A percentile compares a stretch with the other conserved stretches of the same genome.
phyloP scores from a whole-genome alignment of 2,888 invertebrate genomes.

The Cremastobaeus sp. region DNA sequence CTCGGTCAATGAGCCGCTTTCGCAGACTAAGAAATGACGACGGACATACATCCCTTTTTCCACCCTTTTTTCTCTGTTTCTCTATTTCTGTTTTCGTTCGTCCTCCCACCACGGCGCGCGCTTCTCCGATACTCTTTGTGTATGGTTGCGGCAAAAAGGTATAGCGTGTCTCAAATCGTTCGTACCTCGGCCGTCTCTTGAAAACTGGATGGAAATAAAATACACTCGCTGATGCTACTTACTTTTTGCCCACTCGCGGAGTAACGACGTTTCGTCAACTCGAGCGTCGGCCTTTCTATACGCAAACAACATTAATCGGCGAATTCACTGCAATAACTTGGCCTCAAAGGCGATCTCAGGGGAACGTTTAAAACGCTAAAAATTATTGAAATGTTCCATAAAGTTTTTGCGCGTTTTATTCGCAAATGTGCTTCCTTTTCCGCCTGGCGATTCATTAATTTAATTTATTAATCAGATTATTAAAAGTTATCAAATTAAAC shows the following conservation, averaged over 20 bases:
- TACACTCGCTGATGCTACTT: conserved; percentile 14
- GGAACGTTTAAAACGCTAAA: too few relatives aligned
- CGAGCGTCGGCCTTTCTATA: too few relatives aligned
- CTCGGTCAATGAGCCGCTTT: conserved; percentile 61
- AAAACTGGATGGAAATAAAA: conserved; percentile 35
- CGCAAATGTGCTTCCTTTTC: too few relatives aligned
- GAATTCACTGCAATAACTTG: too few relatives aligned
- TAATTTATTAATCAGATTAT: too few relatives aligned
- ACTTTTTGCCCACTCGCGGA: conserved; percentile 9
- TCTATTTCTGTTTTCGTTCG: conserved; percentile 15
- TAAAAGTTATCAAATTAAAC: too few relatives aligned
- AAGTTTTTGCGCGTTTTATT: too few relatives aligned
- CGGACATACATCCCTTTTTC: conserved; percentile 54
- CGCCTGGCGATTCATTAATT: too few relatives aligned
- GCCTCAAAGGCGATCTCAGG: too few relatives aligned
- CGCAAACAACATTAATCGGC: too few relatives aligned
- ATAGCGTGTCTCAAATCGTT: conserved; percentile 35
- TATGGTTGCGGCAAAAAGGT: conserved; percentile 24
- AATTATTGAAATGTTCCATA: too few relatives aligned
- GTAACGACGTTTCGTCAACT: conserved; percentile 5
- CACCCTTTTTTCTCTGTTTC: conserved; percentile 18
- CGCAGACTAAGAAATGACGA: conserved; percentile 59
- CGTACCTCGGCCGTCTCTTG: conserved; percentile 21
- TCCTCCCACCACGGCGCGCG: neutral
- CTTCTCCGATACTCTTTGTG: neutral